Conservation (phyloP, 2,888 invertebrate genomes). For the Pristionchus japonicus region DNA sequence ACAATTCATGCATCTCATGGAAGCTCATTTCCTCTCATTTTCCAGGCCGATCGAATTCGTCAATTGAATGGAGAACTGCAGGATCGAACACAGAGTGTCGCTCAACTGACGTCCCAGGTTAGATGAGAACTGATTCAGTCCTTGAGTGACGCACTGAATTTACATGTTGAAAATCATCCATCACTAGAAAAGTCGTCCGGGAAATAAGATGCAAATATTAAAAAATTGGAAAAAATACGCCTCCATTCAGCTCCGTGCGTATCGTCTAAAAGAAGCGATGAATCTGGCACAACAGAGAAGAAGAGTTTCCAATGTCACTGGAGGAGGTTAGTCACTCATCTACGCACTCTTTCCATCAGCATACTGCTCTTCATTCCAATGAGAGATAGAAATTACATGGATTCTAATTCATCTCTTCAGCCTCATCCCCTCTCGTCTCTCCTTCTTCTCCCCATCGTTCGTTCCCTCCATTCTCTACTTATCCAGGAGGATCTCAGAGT, state of each 20-base stretch:
- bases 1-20: too few species aligned
- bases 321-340: neutral
- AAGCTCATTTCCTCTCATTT: too few species aligned
- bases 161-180: neutral
- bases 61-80: slow-evolving; percentile 45
- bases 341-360: neutral
- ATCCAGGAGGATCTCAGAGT: slow-evolving; percentile 35
- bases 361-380: neutral
- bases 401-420: neutral
- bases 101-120: slow-evolving; percentile 41
- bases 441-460: slow-evolving; percentile 46
- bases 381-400: neutral
- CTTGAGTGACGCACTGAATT: too few species aligned
- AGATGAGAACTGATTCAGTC: too few species aligned
- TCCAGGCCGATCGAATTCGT: slow-evolving; percentile 47
- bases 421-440: slow-evolving; percentile 21
- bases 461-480: slow-evolving; percentile 44
- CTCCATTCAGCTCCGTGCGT: slow-evolving; percentile 38
- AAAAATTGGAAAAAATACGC: neutral
- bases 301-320: slow-evolving; percentile 29
- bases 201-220: neutral
- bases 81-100: slow-evolving; percentile 45
- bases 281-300: slow-evolving; percentile 35
- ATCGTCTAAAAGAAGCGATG: slow-evolving; percentile 47
- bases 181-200: neutral